Evolutionary conservation across 2,113 vertebrate genomes (phyloP).

Genomic region (Pedetes capensis): DNA sequence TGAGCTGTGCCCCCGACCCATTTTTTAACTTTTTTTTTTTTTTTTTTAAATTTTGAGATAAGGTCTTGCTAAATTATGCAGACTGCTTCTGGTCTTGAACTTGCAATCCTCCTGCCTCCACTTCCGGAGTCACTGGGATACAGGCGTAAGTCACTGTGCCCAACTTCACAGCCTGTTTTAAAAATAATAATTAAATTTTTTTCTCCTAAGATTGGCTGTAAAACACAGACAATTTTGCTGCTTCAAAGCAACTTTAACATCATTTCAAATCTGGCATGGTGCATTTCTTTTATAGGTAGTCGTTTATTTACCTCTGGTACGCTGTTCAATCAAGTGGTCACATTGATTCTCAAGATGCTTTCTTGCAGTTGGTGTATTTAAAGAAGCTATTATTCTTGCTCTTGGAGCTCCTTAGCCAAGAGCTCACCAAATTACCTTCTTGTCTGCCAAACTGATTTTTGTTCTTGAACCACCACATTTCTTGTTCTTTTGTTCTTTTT

Average conservation of each 20-base stretch:
- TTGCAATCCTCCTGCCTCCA: too few species aligned
- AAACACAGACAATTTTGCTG: not conserved
- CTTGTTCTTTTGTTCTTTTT: not conserved
- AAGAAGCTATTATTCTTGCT: not conserved
- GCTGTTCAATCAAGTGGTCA: not conserved
- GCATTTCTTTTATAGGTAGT: not conserved
- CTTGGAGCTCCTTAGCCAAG: not conserved
- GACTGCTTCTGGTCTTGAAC: too few species aligned
- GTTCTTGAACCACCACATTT: not conserved
- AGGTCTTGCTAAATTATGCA: too few species aligned
- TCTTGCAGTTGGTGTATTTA: not conserved
- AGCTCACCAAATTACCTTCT: not conserved
- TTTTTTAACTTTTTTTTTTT: too few species aligned
- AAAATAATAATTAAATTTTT: not conserved
- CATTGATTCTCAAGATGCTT: not conserved
- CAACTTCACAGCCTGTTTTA: too few species aligned
- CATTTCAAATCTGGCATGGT: not conserved
- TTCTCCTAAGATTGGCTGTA: not conserved
- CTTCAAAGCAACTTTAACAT: not conserved
- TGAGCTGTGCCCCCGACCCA: too few species aligned
- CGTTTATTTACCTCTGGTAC: not conserved
- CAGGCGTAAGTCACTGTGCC: too few species aligned
- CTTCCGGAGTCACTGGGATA: too few species aligned
- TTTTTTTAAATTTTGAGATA: too few species aligned
- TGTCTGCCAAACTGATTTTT: not conserved